Evolutionary conservation across 2,113 vertebrate genomes (phyloP).

Genomic region (Casuarius casuarius): DNA sequence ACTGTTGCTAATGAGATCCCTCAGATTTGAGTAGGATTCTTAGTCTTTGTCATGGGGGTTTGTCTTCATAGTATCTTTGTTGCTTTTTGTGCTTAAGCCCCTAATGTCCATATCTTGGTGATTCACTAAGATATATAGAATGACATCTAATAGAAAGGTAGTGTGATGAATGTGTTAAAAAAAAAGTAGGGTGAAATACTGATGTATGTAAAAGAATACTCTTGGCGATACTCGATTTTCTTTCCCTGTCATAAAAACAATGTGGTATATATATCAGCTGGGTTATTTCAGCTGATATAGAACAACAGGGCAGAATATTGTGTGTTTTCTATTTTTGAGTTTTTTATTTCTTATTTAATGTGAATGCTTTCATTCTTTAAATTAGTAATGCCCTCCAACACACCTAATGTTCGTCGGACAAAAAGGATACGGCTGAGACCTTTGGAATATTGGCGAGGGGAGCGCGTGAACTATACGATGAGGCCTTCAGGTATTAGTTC

Average conservation of each 20-base stretch:
- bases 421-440: conserved; percentile 74
- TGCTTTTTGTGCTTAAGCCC: neutral
- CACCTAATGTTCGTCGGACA: conserved; percentile 77
- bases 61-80: neutral
- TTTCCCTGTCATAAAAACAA: neutral
- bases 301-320: neutral
- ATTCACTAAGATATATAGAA: neutral
- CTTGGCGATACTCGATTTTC: neutral
- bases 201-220: neutral
- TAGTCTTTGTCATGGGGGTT: neutral
- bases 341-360: neutral
- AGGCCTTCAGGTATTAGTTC: conserved; percentile 66
- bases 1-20: neutral
- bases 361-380: neutral
- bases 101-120: neutral
- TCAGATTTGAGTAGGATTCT: neutral
- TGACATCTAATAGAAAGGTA: neutral
- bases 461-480: conserved; percentile 63
- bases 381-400: conserved; percentile 75
- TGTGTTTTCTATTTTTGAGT: neutral
- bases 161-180: neutral
- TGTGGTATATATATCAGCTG: neutral
- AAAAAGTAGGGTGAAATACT: neutral
- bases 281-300: neutral
- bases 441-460: conserved; percentile 82